These are phyloP conservation scores for Potorous gilbertii DNA, from an alignment of 2,797 vertebrate species.

Conservation along the genomic window DNA sequence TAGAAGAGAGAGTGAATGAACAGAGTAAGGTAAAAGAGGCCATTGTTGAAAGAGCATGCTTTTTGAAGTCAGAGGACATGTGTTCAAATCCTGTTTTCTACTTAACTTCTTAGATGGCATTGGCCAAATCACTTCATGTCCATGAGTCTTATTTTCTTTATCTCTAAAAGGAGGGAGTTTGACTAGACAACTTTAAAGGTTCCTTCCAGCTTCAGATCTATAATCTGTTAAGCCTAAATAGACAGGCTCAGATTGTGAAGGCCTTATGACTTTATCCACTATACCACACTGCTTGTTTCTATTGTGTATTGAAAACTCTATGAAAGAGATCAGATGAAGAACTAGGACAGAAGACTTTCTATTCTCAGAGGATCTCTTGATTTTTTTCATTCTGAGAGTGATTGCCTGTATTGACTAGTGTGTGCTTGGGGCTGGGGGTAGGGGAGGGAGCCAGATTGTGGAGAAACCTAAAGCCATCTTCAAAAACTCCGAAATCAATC, in stretches of 20 bases:
- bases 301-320: conserved; percentile 3
- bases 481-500: conserved; percentile 36
- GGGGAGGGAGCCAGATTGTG: background rate
- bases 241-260: background rate
- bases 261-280: background rate
- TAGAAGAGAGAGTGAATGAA: background rate
- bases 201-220: background rate
- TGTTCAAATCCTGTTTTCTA: background rate
- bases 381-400: background rate
- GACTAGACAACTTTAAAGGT: background rate
- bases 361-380: background rate
- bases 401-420: background rate
- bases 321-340: background rate
- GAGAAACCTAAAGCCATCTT: conserved; percentile 37
- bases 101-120: background rate
- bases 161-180: background rate
- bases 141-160: background rate
- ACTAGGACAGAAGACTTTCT: background rate
- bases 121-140: background rate
- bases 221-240: background rate
- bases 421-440: background rate
- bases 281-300: background rate
- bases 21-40: background rate
- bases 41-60: background rate
- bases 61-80: background rate